Percentiles rank a stretch among this genome's conserved stretches.
These are phyloP conservation scores for Helicolenus hilgendorfi DNA, from an alignment of 2,797 vertebrate genomes.

Conservation along the genomic window DNA sequence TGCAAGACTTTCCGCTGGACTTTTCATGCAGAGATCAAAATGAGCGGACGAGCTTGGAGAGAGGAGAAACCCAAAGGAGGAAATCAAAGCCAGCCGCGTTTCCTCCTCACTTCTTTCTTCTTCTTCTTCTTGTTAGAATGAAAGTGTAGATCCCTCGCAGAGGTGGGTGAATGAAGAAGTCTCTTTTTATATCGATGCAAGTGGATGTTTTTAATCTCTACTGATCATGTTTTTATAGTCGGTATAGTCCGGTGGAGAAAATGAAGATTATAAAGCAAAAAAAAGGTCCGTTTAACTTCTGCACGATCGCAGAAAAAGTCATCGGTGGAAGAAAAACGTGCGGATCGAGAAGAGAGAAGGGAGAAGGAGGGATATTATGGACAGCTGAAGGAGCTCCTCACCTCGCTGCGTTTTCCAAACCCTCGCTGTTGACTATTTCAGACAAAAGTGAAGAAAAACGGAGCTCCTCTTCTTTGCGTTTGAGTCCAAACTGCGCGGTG, in stretches of 20 bases:
- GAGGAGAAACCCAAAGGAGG: slow-evolving; percentile 70
- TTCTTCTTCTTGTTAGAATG: slow-evolving; percentile 1
- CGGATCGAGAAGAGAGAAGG: slow-evolving; percentile 34
- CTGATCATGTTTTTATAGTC: slow-evolving; percentile 4
- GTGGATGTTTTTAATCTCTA: slow-evolving; percentile 37
- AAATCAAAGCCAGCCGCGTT: slow-evolving; percentile 61
- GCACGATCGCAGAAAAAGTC: slow-evolving; percentile 71
- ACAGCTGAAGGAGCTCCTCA: slow-evolving; percentile 84
- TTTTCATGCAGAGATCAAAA: slow-evolving; percentile 94
- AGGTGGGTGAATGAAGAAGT: slow-evolving; percentile 25
- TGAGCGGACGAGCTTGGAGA: slow-evolving; percentile 56
- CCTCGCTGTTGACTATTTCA: slow-evolving; percentile 44
- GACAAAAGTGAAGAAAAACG: slow-evolving; percentile 50
- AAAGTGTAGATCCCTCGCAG: slow-evolving; percentile 60
- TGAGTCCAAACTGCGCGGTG: slow-evolving; percentile 69
- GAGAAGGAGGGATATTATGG: slow-evolving; percentile 28
- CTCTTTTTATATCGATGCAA: slow-evolving; percentile 2
- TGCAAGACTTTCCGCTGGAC: slow-evolving; percentile 94
- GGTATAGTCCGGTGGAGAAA: slow-evolving; percentile 36
- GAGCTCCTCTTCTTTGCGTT: slow-evolving; percentile 16
- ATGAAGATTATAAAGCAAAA: neutral
- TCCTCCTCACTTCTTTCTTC: neutral
- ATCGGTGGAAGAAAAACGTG: slow-evolving; percentile 44
- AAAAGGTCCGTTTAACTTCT: slow-evolving; percentile 69
- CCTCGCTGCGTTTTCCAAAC: slow-evolving; percentile 60